A percentile compares a stretch with the other conserved stretches of the same genome.
Evolutionary conservation across 2,113 vertebrate species (phyloP).

Genomic region (Pontoporia blainvillei): DNA sequence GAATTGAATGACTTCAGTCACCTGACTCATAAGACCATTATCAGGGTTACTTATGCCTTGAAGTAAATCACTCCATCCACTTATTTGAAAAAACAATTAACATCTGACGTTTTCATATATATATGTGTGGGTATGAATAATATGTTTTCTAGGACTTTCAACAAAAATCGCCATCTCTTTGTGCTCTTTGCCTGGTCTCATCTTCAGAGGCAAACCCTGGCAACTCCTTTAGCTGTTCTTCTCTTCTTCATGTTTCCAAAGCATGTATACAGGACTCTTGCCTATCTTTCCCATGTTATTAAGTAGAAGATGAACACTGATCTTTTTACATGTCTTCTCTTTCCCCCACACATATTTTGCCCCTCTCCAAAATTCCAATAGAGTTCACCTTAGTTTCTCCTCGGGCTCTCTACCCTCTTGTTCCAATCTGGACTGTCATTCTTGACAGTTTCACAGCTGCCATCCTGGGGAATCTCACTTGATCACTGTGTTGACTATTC

Average conservation of each 20-base stretch:
- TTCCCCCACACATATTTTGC: neutral
- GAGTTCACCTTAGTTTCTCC: neutral
- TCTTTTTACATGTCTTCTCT: neutral
- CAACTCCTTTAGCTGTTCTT: neutral
- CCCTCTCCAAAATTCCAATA: neutral
- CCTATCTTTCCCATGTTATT: no score
- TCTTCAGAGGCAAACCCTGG: neutral
- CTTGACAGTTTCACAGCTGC: neutral
- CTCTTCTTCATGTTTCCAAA: neutral
- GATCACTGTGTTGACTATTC: neutral
- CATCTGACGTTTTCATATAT: neutral
- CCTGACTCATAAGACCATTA: neutral
- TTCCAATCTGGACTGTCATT: neutral
- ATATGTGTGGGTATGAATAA: neutral
- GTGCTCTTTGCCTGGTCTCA: neutral
- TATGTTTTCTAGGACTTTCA: neutral
- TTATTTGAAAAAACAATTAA: constrained; percentile 4
- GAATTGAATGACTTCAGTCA: constrained; percentile 10
- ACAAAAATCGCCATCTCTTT: neutral
- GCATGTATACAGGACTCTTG: neutral
- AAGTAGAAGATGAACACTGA: neutral
- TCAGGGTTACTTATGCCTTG: neutral
- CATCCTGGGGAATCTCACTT: neutral
- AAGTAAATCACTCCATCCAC: neutral
- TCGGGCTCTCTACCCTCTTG: neutral